phyloP scores from a whole-genome alignment of 1,140 invertebrate genomes.

The Mizuhopecten yessoensis region DNA sequence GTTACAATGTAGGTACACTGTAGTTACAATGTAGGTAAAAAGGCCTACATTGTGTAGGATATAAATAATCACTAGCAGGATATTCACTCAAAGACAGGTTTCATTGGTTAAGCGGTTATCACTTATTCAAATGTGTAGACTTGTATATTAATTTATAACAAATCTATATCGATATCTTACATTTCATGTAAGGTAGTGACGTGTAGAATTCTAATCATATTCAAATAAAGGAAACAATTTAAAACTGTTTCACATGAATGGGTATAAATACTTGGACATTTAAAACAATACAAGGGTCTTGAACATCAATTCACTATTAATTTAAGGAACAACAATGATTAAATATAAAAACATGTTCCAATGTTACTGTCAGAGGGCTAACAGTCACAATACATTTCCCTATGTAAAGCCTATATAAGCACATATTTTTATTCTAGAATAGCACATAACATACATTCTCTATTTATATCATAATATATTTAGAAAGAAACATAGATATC shows the following conservation, averaged over 20 bases:
- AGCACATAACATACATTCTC: not conserved
- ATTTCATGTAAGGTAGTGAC: not conserved
- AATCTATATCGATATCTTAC: not conserved
- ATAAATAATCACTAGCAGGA: too few relatives aligned
- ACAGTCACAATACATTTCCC: not conserved
- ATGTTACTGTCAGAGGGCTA: not conserved
- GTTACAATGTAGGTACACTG: too few relatives aligned
- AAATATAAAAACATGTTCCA: not conserved
- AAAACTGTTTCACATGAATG: not conserved
- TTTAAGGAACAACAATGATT: not conserved
- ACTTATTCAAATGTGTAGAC: too few relatives aligned
- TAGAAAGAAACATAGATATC: too few relatives aligned
- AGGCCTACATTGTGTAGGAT: too few relatives aligned
- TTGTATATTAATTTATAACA: not conserved
- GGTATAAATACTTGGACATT: not conserved
- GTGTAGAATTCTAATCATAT: not conserved
- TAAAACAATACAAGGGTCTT: not conserved
- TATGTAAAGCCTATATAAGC: too few relatives aligned
- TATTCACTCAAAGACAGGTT: too few relatives aligned
- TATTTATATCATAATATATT: too few relatives aligned
- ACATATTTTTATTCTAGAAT: too few relatives aligned
- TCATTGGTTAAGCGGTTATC: too few relatives aligned
- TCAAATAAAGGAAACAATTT: not conserved
- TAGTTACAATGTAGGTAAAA: too few relatives aligned
- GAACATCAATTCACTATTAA: not conserved